Conservation (phyloP, 2,797 vertebrate species). For the Channa striata region DNA sequence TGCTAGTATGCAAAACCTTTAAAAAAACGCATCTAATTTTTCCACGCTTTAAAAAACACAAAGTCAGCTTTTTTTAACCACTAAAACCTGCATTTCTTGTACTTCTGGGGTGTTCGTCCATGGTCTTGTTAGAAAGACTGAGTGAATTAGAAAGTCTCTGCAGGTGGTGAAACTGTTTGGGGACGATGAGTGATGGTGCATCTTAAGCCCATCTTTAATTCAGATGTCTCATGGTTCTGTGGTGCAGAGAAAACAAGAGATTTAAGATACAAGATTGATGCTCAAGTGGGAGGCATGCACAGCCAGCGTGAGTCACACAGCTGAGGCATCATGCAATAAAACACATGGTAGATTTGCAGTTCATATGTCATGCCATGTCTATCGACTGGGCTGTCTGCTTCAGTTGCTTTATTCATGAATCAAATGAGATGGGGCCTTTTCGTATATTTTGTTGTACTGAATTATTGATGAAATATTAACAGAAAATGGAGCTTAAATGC, state of each 20-base stretch:
- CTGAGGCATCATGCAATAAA: conserved; percentile 52
- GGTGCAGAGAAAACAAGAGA: conserved; percentile 53
- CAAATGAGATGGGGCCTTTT: conserved; percentile 28
- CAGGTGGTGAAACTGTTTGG: conserved; percentile 59
- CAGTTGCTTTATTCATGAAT: conserved; percentile 63
- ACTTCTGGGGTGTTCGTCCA: conserved; percentile 1
- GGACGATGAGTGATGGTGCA: conserved; percentile 62
- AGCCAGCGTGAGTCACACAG: conserved; percentile 55
- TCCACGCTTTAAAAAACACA: conserved; percentile 5
- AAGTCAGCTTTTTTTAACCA: conserved; percentile 16
- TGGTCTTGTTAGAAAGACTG: conserved; percentile 44
- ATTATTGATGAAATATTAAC: conserved; percentile 27
- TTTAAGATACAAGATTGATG: conserved; percentile 68
- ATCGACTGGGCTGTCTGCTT: conserved; percentile 52
- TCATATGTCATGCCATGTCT: conserved; percentile 56
- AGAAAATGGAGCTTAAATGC: conserved; percentile 8
- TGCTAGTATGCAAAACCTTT: conserved; percentile 5
- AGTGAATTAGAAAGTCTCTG: conserved; percentile 44
- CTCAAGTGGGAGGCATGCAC: conserved; percentile 47
- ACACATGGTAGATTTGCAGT: conserved; percentile 46
- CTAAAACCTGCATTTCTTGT: conserved; percentile 1
- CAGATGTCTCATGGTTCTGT: conserved; percentile 54
- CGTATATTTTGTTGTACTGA: conserved; percentile 19
- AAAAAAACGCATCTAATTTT: neutral
- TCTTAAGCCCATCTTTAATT: conserved; percentile 70